Conservation (phyloP, 2,113 vertebrate species). For the Alouatta palliata region DNA sequence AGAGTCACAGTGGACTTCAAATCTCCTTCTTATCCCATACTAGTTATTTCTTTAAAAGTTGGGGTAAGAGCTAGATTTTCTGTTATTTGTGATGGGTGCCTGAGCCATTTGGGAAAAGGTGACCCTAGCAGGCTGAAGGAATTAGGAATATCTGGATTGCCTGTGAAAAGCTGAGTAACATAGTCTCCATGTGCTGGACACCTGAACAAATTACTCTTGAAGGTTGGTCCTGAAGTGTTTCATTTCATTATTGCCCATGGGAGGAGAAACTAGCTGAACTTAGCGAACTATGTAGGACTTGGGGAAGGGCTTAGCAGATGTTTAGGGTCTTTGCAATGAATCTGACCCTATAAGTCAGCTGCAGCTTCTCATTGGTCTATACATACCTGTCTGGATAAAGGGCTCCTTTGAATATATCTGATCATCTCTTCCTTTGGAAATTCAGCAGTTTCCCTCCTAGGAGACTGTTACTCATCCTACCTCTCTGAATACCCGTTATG, state of each 20-base stretch:
- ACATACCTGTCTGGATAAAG: background rate
- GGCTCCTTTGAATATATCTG: background rate
- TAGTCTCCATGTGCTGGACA: background rate
- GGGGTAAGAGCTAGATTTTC: background rate
- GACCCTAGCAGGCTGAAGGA: background rate
- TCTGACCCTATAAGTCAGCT: background rate
- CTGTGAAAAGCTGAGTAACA: background rate
- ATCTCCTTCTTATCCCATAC: no score
- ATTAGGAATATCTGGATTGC: background rate
- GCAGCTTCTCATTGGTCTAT: background rate
- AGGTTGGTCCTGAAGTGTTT: background rate
- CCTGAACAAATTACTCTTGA: background rate
- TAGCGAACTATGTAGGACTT: background rate
- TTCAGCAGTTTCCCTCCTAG: background rate
- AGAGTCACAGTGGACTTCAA: background rate
- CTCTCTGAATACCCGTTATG: background rate
- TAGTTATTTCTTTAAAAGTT: background rate
- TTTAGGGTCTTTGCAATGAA: background rate
- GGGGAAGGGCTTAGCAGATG: background rate
- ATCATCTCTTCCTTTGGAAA: background rate
- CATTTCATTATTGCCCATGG: background rate
- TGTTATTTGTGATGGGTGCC: background rate
- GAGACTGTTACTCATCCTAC: background rate
- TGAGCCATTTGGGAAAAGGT: background rate
- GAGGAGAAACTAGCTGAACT: background rate